Conservation (phyloP, 2,113 vertebrate species). For the Tragulus kanchil region DNA sequence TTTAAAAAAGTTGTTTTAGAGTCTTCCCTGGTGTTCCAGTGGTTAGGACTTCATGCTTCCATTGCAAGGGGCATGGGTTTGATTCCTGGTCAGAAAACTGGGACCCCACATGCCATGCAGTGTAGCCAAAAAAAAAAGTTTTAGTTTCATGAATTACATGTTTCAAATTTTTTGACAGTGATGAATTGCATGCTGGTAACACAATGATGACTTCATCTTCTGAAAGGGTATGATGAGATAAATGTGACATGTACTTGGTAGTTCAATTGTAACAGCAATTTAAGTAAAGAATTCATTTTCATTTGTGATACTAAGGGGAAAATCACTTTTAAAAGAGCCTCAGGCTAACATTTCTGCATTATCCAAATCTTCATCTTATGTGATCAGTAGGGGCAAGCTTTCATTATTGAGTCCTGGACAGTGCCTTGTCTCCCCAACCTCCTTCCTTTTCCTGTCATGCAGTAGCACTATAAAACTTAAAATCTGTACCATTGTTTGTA, state of each 20-base stretch:
- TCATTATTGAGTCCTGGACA: background rate
- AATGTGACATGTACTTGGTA: background rate
- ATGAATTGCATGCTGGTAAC: background rate
- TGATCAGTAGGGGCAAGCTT: background rate
- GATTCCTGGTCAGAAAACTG: background rate
- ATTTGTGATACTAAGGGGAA: background rate
- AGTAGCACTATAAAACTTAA: background rate
- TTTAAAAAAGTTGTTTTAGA: background rate
- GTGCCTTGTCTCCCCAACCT: background rate
- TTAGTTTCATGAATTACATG: too few relatives aligned
- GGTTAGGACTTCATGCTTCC: background rate
- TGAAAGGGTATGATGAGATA: background rate
- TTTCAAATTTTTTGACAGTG: background rate
- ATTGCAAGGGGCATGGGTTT: background rate
- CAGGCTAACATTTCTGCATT: background rate
- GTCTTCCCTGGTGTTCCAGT: background rate
- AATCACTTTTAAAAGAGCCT: background rate
- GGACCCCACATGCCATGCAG: background rate
- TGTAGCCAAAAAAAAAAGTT: background rate
- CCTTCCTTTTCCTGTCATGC: background rate
- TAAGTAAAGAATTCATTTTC: conserved; percentile 29
- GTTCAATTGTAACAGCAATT: background rate
- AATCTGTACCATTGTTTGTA: background rate
- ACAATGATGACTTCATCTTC: background rate
- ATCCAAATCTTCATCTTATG: background rate